Conservation (phyloP, 2,113 vertebrate species). For the Pandion haliaetus region DNA sequence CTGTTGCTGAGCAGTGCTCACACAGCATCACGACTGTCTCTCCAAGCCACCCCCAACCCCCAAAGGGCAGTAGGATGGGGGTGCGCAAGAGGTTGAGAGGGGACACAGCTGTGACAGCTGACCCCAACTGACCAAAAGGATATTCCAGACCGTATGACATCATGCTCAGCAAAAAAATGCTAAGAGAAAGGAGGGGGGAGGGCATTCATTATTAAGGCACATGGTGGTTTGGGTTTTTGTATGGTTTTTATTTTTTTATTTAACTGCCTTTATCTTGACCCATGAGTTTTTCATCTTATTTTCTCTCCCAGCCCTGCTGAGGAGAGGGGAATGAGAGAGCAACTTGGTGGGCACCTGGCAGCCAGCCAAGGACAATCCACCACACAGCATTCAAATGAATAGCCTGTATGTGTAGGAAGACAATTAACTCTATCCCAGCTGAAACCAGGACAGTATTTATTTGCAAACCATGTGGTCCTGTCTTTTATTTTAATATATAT, state of each 20-base stretch:
- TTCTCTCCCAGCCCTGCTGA: neutral
- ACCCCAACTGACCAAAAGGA: neutral
- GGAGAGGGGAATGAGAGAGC: neutral
- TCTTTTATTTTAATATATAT: neutral
- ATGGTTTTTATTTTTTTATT: neutral
- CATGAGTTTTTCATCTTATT: neutral
- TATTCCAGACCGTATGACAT: neutral
- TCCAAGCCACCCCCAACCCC: neutral
- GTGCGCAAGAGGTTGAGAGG: neutral
- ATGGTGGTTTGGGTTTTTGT: neutral
- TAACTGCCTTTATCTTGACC: neutral
- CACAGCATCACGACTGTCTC: neutral
- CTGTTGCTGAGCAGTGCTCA: neutral
- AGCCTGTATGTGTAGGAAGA: neutral
- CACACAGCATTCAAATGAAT: neutral
- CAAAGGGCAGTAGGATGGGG: neutral
- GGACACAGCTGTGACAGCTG: neutral
- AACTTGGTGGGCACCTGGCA: neutral
- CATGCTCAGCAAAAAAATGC: neutral
- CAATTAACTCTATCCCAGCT: no score
- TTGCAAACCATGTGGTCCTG: neutral
- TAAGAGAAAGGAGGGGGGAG: neutral
- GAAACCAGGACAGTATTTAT: no score
- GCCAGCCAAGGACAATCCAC: neutral
- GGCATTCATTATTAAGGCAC: neutral